Conservation (phyloP, 2,797 vertebrate species). For the Crocidura indochinensis region DNA sequence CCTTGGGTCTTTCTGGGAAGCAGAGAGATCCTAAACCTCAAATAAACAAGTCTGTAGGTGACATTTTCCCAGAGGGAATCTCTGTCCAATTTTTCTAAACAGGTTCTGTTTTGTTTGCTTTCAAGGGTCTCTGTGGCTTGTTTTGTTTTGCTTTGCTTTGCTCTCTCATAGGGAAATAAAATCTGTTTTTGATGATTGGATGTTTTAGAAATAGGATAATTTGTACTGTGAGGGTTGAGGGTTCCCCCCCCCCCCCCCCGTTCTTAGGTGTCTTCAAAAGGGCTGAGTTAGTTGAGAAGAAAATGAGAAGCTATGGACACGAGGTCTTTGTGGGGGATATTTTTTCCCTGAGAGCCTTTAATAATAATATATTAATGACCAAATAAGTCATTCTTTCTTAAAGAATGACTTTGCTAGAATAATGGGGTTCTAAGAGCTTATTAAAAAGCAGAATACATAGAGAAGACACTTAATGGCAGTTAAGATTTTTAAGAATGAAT, state of each 20-base stretch:
- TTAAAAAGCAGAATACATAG: not conserved
- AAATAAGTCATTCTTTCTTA: conserved; percentile 39
- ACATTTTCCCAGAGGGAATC: conserved; percentile 33
- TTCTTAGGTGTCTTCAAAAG: conserved; percentile 51
- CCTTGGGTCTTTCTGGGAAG: conserved; percentile 32
- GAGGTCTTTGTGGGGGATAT: not conserved
- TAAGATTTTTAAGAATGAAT: conserved; percentile 21
- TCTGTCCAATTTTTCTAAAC: conserved; percentile 44
- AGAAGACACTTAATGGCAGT: conserved; percentile 56
- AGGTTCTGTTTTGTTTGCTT: conserved; percentile 61
- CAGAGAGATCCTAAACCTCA: conserved; percentile 47
- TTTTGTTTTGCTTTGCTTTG: conserved; percentile 64
- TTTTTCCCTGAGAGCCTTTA: conserved; percentile 53
- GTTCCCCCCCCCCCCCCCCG: too few species aligned
- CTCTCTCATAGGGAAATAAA: conserved; percentile 64
- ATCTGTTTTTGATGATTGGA: conserved; percentile 55
- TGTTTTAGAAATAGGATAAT: too few species aligned
- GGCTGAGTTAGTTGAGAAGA: conserved; percentile 29
- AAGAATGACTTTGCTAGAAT: not conserved
- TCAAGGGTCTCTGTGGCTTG: conserved; percentile 53
- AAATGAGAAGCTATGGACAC: conserved; percentile 39
- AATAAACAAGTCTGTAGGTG: conserved; percentile 57
- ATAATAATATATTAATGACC: conserved; percentile 7
- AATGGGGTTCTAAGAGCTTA: not conserved
- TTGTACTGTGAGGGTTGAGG: too few species aligned